Base-by-base conservation (phyloP, 2,888 invertebrate species). In the Apantesis nais region DNA sequence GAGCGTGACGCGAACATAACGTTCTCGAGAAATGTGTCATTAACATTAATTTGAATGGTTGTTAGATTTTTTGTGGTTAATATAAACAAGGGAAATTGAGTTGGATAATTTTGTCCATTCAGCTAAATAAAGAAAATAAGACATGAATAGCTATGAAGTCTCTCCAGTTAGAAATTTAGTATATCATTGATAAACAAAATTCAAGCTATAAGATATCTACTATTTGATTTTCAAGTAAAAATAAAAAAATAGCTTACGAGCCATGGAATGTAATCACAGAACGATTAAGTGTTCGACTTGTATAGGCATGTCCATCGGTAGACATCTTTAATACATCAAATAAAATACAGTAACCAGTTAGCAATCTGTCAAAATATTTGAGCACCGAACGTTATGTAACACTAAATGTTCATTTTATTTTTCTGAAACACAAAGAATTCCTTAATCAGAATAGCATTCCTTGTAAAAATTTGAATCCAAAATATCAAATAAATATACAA, bases 21-120 rank as follows among this genome's bases (percentile, higher is more conserved):
- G 88, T 87, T 89, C 87, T 85, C 88, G 86, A 91, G 90, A 90
- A 91, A 93, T 94, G 89, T 94, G 93, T 93, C 94, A 94, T 94
- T 93, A 94, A 89, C 90, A 90, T 92, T 94, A 91, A 93, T 93
- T 93, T 89, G 83, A 90, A 90, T 89, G 88, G 92, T 91, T 91
- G 87, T 87, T 87, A 85, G 86, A 85, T 90, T 89, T 89, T 88
- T 83, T 76, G 76, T 77, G 66, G 72, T 75, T 85, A 84, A 79
- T 78, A 84, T 84, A 85, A 83, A 88, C 82, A 85, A 85, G 83
- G 82, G 78, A 80, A 78, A 78, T 75, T 76, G 69, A 72, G 73
- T 61, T 67, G 44, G 67, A 58, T 68, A 58, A 71, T 74, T 73
- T 77, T 67, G 73, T 74, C 62, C 71, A 72, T 74, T 76, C 73